Percentiles rank a stretch among this genome's conserved stretches.
Evolutionary conservation across 1,140 invertebrate species (phyloP).

Genomic region (Pectinophora gossypiella): DNA sequence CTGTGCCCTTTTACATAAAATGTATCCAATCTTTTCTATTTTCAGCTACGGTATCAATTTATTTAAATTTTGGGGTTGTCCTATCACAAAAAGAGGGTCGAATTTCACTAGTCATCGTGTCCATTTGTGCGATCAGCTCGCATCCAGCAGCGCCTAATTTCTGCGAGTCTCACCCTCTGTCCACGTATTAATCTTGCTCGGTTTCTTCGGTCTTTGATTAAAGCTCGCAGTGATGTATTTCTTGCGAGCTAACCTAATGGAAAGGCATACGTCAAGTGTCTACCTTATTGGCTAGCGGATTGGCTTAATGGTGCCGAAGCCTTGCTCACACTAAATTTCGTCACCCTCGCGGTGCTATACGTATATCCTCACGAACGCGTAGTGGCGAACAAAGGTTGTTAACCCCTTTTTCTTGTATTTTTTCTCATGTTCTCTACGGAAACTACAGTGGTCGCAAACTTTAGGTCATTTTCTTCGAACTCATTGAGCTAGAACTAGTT

Average conservation of each 20-base stretch:
- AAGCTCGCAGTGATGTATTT: constrained; percentile 67
- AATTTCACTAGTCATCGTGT: constrained; percentile 23
- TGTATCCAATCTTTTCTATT: too few species aligned
- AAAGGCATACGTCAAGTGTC: constrained; percentile 70
- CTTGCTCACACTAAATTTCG: constrained; percentile 40
- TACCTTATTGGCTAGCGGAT: constrained; percentile 64
- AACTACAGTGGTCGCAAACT: too few species aligned
- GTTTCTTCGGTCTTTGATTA: constrained; percentile 66
- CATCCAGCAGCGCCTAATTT: constrained; percentile 38
- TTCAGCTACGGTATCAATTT: too few species aligned
- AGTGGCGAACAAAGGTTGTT: neutral
- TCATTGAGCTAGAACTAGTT: neutral
- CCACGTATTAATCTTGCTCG: constrained; percentile 61
- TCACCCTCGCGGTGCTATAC: constrained; percentile 28
- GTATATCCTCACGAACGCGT: constrained; percentile 15
- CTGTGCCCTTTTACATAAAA: too few species aligned
- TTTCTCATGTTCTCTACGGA: neutral
- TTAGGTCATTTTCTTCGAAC: too few species aligned
- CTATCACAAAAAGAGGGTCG: constrained; percentile 1
- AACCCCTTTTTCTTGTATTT: neutral
- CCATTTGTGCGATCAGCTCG: constrained; percentile 35
- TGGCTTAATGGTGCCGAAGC: constrained; percentile 58
- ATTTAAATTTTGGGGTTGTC: too few species aligned
- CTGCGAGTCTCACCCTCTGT: constrained; percentile 35
- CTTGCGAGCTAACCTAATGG: constrained; percentile 66